Evolutionary conservation across 2,797 vertebrate genomes (phyloP), one percentile per base, ranked within the genome.

Genomic region (Lophius americanus): DNA sequence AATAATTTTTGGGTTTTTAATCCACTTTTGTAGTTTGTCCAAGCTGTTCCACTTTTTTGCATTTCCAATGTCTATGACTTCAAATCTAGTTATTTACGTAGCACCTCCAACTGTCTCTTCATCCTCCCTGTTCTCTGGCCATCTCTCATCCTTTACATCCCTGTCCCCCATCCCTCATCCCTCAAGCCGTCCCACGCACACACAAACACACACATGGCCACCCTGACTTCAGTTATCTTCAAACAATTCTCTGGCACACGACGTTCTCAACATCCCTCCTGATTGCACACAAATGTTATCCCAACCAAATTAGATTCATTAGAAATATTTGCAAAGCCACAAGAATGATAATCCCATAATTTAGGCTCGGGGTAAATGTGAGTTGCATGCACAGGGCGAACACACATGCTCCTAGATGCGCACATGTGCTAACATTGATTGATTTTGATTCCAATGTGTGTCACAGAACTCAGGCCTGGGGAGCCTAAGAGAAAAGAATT

Each of bases 221-320:
- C 87, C 87, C 88, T 94, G 93, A 89, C 90, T 93, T 89, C 90
- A 92, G 92, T 94, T 93, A 93, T 92, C 92, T 92, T 93, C 92
- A 94, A 94, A 93, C 90, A 88, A 86, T 91, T 83, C 83, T 90
- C 85, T 92, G 91, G 92, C 93, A 91, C 91, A 91, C 91, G 87
- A 90, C 92, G 91, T 91, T 89, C 88, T 63, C 89, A 91, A 88
- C 91, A 91, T 92, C 90, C 89, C 89, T 94, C 87, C 91, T 93
- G 90, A 93, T 93, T 93, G 91, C 90, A 78, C 91, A 87, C 91
- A 93, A 94, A 94, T 93, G 92, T 93, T 93, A 91, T 89, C 89
- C 89, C 88, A 93, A 91, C 83, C 86, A 91, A 93, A 92, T 94
- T 92, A 92, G 90, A 93, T 94, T 93, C 92, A 92, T 92, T 92